A percentile compares a stretch with the other conserved stretches of the same genome.
Evolutionary conservation across 2,113 vertebrate species (phyloP).

Genomic region (Eulemur macaco): DNA sequence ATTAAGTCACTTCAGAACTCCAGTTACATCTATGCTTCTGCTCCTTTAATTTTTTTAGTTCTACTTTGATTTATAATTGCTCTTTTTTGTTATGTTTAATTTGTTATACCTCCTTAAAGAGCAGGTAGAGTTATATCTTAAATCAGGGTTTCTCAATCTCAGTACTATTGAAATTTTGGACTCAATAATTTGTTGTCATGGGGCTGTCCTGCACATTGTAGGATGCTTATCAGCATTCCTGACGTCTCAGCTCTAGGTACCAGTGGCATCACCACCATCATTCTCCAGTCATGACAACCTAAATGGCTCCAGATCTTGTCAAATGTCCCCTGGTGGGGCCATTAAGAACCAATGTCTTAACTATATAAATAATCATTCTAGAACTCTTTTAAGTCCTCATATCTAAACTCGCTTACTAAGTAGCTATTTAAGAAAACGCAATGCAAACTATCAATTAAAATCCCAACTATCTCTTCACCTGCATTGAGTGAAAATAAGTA

Average conservation of each 20-base stretch:
- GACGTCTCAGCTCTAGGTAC: neutral
- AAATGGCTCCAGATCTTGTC: neutral
- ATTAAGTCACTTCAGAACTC: neutral
- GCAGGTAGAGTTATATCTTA: neutral
- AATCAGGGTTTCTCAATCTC: neutral
- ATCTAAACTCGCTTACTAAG: conserved; percentile 17
- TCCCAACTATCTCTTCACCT: neutral
- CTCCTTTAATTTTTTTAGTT: neutral
- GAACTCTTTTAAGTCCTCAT: neutral
- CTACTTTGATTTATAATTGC: neutral
- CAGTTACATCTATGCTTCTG: neutral
- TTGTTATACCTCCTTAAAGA: neutral
- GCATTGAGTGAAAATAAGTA: neutral
- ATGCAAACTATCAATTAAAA: neutral
- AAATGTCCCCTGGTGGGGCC: neutral
- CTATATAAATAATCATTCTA: neutral
- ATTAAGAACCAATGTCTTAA: neutral
- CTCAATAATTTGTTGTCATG: neutral
- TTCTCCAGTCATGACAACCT: neutral
- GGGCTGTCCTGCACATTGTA: neutral
- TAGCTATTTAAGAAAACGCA: neutral
- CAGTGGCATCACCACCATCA: neutral
- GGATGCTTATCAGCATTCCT: neutral
- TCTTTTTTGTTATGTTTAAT: neutral
- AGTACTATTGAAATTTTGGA: neutral